These are phyloP conservation scores for Paralichthys olivaceus DNA, from an alignment of 2,113 vertebrate species.

Conservation along the genomic window DNA sequence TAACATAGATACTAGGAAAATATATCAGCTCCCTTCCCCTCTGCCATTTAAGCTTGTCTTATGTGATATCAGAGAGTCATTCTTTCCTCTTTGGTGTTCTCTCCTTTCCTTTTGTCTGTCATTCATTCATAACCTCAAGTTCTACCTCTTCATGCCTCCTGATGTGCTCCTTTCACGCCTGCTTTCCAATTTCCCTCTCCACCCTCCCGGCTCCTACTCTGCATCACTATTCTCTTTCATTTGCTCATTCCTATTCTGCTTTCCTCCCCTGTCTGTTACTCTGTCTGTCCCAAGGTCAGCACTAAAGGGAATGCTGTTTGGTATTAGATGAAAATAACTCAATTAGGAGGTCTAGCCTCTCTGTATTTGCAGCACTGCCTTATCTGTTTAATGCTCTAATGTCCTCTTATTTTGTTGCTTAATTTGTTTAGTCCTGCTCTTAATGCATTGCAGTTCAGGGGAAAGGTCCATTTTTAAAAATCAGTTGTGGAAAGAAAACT, in stretches of 20 bases:
- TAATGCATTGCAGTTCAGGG: not conserved
- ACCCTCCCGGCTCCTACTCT: conserved; percentile 22
- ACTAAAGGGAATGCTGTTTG: conserved; percentile 31
- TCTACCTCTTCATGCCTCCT: conserved; percentile 24
- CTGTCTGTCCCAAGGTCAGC: conserved; percentile 52
- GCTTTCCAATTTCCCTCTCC: conserved; percentile 37
- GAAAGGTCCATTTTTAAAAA: not conserved
- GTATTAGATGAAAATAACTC: conserved; percentile 48
- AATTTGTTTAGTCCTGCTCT: conserved; percentile 3
- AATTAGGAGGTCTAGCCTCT: conserved; percentile 31
- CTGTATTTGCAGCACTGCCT: conserved; percentile 7
- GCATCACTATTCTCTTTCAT: conserved; percentile 44
- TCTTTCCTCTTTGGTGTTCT: not conserved
- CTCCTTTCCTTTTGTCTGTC: conserved; percentile 34
- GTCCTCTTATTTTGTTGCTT: conserved; percentile 11
- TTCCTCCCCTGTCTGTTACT: conserved; percentile 16
- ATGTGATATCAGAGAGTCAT: conserved; percentile 25
- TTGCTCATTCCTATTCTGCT: conserved; percentile 52
- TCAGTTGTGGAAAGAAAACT: conserved; percentile 30
- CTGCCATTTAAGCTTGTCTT: conserved; percentile 13
- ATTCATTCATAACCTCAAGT: conserved; percentile 43
- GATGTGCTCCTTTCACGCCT: not conserved
- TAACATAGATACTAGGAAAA: conserved; percentile 5
- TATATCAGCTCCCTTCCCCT: conserved; percentile 6
- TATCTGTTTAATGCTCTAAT: conserved; percentile 18